Base-by-base conservation (phyloP, 2,888 invertebrate genomes). In the Phengaris arion region DNA sequence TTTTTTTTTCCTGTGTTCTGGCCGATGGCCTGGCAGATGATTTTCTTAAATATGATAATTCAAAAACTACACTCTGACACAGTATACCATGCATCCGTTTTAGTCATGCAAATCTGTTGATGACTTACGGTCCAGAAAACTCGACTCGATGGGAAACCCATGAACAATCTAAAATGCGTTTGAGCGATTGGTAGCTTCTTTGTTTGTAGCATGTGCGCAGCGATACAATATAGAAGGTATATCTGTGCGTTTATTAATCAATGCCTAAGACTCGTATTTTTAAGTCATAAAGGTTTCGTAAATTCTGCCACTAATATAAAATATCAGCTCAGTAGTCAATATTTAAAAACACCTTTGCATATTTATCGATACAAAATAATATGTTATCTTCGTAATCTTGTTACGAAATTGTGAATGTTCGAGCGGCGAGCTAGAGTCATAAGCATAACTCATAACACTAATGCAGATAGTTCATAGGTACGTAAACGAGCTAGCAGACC, bases 341-440 rank as follows among this genome's bases (percentile, higher is more conserved):
- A 64, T 64, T 59, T 64, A 45, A 64, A 64, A 64, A 45, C 59
- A 64, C 64, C 35, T 64, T 64, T 64, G 64, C 64, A 64, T 64
- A 35, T 64, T 64, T 35, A 64, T 35, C 13, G 12, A 64, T 35
- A 64, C 64, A 35, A 35, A 64, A 64, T 64, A 64, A 64, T 64
- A 64, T 12, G 64, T 64, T 64, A 64, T 64, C 64, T 45, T 64
- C 54, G 55, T 45, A 55, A 52, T 73, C 54, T 54, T 48, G 73
- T 73, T 73, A 73, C 52, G 73, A 73, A 73, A 73, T 55, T 55
- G 73, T 55, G 64, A 64, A 64, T 45, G 64, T 64, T 45, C 64
- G 35, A 64, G 64, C 35, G 35, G 35, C 22, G 22, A 2, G 64
- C 64, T 22, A 64, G 59, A 5, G 59, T 64, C 22, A 64, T 12